These are phyloP conservation scores for Seladonia tumulorum DNA, from an alignment of 2,888 invertebrate genomes.

Conservation along the genomic window DNA sequence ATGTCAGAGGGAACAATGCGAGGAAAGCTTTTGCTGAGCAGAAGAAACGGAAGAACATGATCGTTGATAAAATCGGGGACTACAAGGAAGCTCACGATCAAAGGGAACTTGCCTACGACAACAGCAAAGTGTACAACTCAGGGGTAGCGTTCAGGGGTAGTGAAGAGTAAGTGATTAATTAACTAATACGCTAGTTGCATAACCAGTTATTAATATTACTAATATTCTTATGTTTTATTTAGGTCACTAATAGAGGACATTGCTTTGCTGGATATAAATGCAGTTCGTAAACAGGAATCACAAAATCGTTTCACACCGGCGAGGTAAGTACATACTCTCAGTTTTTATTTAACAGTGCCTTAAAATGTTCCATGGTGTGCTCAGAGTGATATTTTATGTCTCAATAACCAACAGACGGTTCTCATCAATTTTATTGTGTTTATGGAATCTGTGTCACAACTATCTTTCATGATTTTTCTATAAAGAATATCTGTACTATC, in stretches of 20 bases:
- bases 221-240: conserved; percentile 25
- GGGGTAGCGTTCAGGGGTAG: conserved; percentile 44
- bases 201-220: background rate
- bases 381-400: too few relatives aligned
- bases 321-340: conserved; percentile 52
- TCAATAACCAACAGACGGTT: too few relatives aligned
- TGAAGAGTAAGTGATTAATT: conserved; percentile 64
- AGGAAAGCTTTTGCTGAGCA: conserved; percentile 86
- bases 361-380: too few relatives aligned
- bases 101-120: conserved; percentile 49
- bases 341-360: background rate
- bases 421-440: too few relatives aligned
- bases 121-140: conserved; percentile 44
- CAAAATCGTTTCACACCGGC: conserved; percentile 64
- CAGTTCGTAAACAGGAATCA: conserved; percentile 68
- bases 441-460: too few relatives aligned
- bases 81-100: conserved; percentile 57
- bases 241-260: conserved; percentile 63
- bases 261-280: conserved; percentile 60
- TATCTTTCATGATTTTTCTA: too few relatives aligned
- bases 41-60: conserved; percentile 75
- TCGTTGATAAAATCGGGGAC: conserved; percentile 52
- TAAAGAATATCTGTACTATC: background rate
- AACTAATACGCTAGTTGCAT: conserved; percentile 1
- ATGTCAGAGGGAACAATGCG: conserved; percentile 88